Conservation (phyloP, 2,797 vertebrate species). For the Notolabrus celidotus region DNA sequence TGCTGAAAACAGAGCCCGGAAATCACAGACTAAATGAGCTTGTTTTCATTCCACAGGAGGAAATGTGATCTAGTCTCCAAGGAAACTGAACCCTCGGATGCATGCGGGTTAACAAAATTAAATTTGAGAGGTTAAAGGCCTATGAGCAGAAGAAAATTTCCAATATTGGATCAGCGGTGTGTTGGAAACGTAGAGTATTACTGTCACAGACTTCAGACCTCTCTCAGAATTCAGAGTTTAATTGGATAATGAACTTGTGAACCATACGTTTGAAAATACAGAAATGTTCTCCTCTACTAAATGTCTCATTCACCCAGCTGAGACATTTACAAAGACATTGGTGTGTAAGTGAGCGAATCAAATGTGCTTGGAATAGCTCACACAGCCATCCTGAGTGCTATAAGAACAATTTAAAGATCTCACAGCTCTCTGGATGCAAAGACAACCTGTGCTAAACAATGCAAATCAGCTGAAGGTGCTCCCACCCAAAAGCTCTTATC, state of each 20-base stretch:
- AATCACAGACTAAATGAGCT: slow-evolving; percentile 64
- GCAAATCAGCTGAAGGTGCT: slow-evolving; percentile 20
- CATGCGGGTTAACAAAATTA: slow-evolving; percentile 35
- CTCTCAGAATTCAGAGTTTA: neutral
- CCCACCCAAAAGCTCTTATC: slow-evolving; percentile 10
- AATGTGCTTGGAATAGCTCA: slow-evolving; percentile 1
- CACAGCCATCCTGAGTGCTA: slow-evolving; percentile 25
- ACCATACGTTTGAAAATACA: neutral
- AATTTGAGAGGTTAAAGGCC: slow-evolving; percentile 21
- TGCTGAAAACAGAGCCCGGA: slow-evolving; percentile 29
- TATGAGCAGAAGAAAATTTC: slow-evolving; percentile 25
- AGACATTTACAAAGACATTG: slow-evolving; percentile 19
- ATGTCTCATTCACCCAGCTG: slow-evolving; percentile 23
- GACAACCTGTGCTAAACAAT: slow-evolving; percentile 7
- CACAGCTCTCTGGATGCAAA: slow-evolving; percentile 10
- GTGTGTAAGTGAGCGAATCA: slow-evolving; percentile 38
- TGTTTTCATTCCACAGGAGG: slow-evolving; percentile 57
- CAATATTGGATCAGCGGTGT: slow-evolving; percentile 11
- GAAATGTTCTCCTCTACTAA: neutral
- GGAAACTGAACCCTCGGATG: slow-evolving; percentile 56
- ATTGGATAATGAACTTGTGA: slow-evolving; percentile 1
- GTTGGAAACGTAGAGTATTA: neutral
- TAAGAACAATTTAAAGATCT: slow-evolving; percentile 9
- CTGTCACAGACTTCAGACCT: slow-evolving; percentile 5
- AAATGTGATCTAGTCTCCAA: slow-evolving; percentile 62